Conservation (phyloP, 2,113 vertebrate species). For the Serilophus lunatus region DNA sequence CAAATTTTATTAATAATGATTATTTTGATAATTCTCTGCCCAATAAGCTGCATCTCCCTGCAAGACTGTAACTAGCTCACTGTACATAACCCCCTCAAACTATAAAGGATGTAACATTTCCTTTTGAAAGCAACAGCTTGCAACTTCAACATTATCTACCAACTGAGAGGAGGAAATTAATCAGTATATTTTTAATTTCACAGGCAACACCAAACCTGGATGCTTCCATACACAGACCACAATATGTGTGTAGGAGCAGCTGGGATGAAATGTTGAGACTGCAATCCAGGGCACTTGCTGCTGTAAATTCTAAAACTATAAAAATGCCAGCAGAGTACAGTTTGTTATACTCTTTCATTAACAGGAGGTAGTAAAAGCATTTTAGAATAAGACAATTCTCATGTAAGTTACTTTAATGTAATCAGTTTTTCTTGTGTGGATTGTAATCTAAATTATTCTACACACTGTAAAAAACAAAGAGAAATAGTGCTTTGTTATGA, state of each 20-base stretch:
- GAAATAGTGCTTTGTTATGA: background rate
- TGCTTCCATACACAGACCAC: background rate
- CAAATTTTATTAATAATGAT: background rate
- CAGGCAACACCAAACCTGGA: background rate
- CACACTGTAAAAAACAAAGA: background rate
- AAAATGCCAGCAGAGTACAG: background rate
- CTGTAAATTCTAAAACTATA: background rate
- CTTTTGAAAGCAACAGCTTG: background rate
- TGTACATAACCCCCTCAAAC: background rate
- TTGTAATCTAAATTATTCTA: background rate
- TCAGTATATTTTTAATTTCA: background rate
- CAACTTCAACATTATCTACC: background rate
- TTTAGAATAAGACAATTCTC: background rate
- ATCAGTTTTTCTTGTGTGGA: background rate
- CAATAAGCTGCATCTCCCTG: background rate
- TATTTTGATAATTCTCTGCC: background rate
- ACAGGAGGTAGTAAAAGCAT: background rate
- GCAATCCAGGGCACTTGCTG: background rate
- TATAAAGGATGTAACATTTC: background rate
- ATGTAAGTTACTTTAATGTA: background rate
- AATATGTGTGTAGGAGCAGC: background rate
- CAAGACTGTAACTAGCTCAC: background rate
- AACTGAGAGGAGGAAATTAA: background rate
- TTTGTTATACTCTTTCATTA: background rate
- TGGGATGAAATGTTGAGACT: background rate